Evolutionary conservation across 2,888 invertebrate genomes (phyloP).

Genomic region (Boloria euphrosyne): DNA sequence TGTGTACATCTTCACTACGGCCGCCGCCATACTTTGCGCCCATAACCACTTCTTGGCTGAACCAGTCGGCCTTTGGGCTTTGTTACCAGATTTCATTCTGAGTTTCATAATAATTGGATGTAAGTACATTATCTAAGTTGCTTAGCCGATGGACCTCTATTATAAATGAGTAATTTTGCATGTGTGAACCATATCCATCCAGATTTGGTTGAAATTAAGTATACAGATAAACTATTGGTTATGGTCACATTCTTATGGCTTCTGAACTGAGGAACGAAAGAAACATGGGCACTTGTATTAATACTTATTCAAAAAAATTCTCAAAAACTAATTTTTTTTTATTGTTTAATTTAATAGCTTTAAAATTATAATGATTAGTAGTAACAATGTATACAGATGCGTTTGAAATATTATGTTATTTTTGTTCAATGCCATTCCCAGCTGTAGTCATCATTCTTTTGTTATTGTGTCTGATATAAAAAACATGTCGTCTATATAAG

Average conservation of each 20-base stretch:
- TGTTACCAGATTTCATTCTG: slow-evolving; percentile 84
- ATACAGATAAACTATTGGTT: no score
- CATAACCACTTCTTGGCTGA: slow-evolving; percentile 84
- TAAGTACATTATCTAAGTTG: slow-evolving; percentile 59
- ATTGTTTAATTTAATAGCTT: no score
- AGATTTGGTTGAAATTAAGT: no score
- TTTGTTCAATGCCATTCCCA: slow-evolving; percentile 17
- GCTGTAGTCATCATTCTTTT: slow-evolving; percentile 13
- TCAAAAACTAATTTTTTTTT: no score
- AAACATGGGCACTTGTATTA: no score
- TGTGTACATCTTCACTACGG: slow-evolving; percentile 86
- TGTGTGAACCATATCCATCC: no score
- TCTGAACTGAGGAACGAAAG: no score
- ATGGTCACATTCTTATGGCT: no score
- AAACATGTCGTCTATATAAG: not conserved
- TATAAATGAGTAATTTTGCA: no score
- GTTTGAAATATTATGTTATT: slow-evolving; percentile 11
- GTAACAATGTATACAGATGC: not conserved
- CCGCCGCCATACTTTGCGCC: slow-evolving; percentile 87
- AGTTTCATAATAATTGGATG: slow-evolving; percentile 84
- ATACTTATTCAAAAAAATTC: no score
- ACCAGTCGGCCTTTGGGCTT: slow-evolving; percentile 85
- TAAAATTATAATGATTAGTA: no score
- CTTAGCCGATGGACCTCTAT: no score
- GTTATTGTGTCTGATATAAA: slow-evolving; percentile 10